Percentiles rank a stretch among this genome's conserved stretches.
Evolutionary conservation across 2,113 vertebrate species (phyloP).

Genomic region (Zeus faber): DNA sequence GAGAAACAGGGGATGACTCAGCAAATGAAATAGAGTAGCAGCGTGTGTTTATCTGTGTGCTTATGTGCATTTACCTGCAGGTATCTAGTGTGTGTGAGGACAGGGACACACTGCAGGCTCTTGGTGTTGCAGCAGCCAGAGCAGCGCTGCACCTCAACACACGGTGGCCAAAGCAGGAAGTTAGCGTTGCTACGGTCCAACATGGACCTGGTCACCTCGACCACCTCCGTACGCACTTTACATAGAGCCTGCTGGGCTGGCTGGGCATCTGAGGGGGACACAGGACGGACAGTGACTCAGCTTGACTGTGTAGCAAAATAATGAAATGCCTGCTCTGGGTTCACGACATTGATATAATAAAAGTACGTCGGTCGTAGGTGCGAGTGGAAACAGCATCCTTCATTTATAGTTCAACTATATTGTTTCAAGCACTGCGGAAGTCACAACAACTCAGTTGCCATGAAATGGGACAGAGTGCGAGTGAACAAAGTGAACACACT

Average conservation of each 20-base stretch:
- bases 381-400: too few species aligned
- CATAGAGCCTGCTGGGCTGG: conserved; percentile 88
- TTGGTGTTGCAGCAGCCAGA: conserved; percentile 96
- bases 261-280: conserved; percentile 70
- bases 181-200: conserved; percentile 92
- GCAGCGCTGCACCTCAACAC: conserved; percentile 96
- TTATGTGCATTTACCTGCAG: conserved; percentile 60
- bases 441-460: too few species aligned
- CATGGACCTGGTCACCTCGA: conserved; percentile 90
- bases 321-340: too few species aligned
- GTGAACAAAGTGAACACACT: too few species aligned
- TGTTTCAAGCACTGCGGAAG: too few species aligned
- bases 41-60: neutral
- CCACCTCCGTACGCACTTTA: conserved; percentile 90
- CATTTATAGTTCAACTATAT: too few species aligned
- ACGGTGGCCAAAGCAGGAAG: conserved; percentile 93
- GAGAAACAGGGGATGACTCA: neutral
- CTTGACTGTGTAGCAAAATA: too few species aligned
- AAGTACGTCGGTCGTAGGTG: too few species aligned
- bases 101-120: conserved; percentile 84
- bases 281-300: too few species aligned
- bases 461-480: too few species aligned
- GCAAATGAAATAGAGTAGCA: neutral
- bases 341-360: too few species aligned
- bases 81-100: conserved; percentile 81